A percentile compares a stretch with the other conserved stretches of the same genome.
phyloP scores from a whole-genome alignment of 2,113 vertebrate genomes.

The Tenebrosternarchus preto region DNA sequence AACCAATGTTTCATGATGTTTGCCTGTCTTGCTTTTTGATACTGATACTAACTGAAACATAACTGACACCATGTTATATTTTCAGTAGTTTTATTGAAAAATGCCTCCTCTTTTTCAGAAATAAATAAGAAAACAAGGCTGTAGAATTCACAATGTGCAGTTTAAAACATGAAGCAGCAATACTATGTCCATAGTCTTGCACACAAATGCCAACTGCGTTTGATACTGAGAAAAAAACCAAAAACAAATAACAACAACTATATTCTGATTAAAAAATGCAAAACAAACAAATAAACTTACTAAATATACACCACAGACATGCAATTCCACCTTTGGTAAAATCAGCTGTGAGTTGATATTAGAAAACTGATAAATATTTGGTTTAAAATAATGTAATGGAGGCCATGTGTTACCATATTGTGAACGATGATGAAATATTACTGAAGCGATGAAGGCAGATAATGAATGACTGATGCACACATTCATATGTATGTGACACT shows the following conservation, averaged over 20 bases:
- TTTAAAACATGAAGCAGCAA: conserved; percentile 91
- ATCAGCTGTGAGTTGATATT: conserved; percentile 86
- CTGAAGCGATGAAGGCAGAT: conserved; percentile 64
- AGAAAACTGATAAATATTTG: conserved; percentile 81
- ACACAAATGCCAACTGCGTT: conserved; percentile 88
- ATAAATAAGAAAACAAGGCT: conserved; percentile 99
- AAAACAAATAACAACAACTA: conserved; percentile 71
- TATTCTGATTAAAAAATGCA: conserved; percentile 78
- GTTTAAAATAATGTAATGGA: conserved; percentile 81
- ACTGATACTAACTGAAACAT: neutral
- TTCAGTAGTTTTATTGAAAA: conserved; percentile 99
- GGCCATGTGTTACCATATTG: conserved; percentile 76
- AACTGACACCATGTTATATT: conserved; percentile 64
- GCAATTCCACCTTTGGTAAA: conserved; percentile 90
- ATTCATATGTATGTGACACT: conserved; percentile 33
- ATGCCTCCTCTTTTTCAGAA: conserved; percentile 99
- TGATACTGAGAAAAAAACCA: conserved; percentile 83
- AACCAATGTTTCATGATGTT: too few species aligned
- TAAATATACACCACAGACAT: conserved; percentile 99
- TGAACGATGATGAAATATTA: conserved; percentile 68
- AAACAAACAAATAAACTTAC: conserved; percentile 74
- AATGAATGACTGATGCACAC: conserved; percentile 56
- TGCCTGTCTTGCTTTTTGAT: neutral
- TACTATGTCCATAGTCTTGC: conserved; percentile 90
- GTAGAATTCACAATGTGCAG: conserved; percentile 99